phyloP scores from a whole-genome alignment of 1,140 invertebrate genomes.

The Paramacrobiotus metropolitanus region DNA sequence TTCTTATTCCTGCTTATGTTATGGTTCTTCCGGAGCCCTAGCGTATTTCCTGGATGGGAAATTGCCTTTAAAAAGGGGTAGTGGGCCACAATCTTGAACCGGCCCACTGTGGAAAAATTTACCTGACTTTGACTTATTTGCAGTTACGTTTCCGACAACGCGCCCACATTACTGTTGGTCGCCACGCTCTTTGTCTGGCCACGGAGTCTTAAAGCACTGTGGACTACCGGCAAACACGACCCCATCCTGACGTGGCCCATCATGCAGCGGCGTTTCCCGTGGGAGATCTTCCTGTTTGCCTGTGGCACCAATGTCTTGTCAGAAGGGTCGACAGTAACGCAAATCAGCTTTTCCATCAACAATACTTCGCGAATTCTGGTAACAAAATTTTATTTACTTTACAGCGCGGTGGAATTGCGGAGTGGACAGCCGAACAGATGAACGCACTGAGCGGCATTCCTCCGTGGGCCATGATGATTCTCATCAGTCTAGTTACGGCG shows the following conservation, averaged over 20 bases:
- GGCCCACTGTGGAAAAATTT: neutral
- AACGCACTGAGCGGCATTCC: neutral
- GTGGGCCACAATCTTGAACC: too few relatives aligned
- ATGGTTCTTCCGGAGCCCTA: neutral
- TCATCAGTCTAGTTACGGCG: neutral
- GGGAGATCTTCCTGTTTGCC: neutral
- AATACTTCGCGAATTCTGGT: neutral
- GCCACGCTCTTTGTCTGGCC: neutral
- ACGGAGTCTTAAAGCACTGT: neutral
- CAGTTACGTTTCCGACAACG: neutral
- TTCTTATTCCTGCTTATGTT: neutral
- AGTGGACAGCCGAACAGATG: neutral
- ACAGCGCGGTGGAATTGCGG: neutral
- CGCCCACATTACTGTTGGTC: neutral
- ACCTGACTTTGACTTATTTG: neutral
- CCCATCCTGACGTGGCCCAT: neutral
- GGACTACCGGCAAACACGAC: neutral
- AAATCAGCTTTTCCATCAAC: neutral
- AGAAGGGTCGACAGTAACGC: neutral
- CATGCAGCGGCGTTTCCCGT: neutral
- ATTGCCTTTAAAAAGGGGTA: neutral
- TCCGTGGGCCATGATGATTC: constrained; percentile 1
- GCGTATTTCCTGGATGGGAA: neutral
- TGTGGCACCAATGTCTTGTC: neutral
- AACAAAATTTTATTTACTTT: neutral